Conservation (phyloP, 2,113 vertebrate species). For the Tinamus guttatus region DNA sequence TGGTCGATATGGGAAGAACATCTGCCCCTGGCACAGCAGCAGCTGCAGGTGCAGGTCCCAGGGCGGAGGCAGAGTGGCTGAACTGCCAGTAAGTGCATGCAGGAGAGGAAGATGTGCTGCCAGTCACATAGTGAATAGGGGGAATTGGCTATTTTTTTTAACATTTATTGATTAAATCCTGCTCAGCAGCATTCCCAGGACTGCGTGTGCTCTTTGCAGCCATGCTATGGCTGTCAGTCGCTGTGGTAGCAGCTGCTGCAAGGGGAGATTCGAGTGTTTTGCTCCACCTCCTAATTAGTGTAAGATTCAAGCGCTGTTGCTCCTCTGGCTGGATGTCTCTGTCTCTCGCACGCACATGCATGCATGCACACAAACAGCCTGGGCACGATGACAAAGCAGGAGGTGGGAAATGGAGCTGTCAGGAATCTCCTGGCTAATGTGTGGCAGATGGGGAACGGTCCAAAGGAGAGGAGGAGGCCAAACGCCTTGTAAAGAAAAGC, state of each 20-base stretch:
- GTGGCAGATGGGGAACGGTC: background rate
- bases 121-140: background rate
- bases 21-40: background rate
- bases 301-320: background rate
- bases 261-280: background rate
- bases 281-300: background rate
- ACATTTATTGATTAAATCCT: conserved; percentile 6
- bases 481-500: background rate
- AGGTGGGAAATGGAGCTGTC: conserved; percentile 1
- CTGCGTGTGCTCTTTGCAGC: background rate
- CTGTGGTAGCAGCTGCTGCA: background rate
- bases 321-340: background rate
- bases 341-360: background rate
- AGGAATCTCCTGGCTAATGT: background rate
- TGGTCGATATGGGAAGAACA: background rate
- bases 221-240: accelerated
- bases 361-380: background rate
- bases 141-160: background rate
- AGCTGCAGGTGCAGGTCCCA: background rate
- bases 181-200: accelerated
- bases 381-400: background rate
- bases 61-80: background rate
- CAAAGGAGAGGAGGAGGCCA: background rate
- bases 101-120: background rate
- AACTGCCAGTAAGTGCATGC: background rate